Base-by-base conservation (phyloP, 2,797 vertebrate genomes). In the Nothura maculosa region DNA sequence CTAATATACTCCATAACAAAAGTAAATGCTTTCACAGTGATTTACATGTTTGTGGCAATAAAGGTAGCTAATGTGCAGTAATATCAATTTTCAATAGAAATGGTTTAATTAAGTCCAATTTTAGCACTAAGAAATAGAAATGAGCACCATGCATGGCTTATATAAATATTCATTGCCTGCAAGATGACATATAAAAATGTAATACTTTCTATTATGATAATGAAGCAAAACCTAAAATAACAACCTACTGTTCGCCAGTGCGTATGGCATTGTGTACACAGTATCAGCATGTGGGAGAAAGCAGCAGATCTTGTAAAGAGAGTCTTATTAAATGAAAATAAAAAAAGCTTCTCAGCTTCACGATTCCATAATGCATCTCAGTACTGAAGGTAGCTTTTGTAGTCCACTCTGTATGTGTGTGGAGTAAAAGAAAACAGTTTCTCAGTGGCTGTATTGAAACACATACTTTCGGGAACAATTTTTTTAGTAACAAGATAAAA, bases 31-130 rank as follows among this genome's bases (percentile, higher is more conserved):
- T 89, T 92, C 87, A 67, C 32, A 81, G 55, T 89, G 88, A 93
- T 94, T 95, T 90, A 64, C 81, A 25, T 88, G 70, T 95, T 96
- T 92, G 81, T 68, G 72, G 57, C 47, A 74, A 34, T 84, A 93
- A 77, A 25, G 76, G 38, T 83, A 63, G 38, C 42, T 93, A 95
- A 94, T 90, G 81, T 81, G 90, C 30, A 87, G 50, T 88, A 64
- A 92, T 94, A 32, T 81, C 8, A 92, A 92, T 93, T 93, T 92
- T 94, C 57, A 90, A 81, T 87, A 64, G 92, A 96, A 96, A 94
- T 87, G 24, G 85, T 73, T 94, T 94, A 96, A 95, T 96, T 93
- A 87, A 90, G 81, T 89, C 82, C 32, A 74, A 61, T 80, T 94
- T 92, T 90, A 90, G 72, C 85, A 28, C 52, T 95, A 68, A 94